Evolutionary conservation across 2,113 vertebrate species (phyloP).

Genomic region (Brachionichthys hirsutus): DNA sequence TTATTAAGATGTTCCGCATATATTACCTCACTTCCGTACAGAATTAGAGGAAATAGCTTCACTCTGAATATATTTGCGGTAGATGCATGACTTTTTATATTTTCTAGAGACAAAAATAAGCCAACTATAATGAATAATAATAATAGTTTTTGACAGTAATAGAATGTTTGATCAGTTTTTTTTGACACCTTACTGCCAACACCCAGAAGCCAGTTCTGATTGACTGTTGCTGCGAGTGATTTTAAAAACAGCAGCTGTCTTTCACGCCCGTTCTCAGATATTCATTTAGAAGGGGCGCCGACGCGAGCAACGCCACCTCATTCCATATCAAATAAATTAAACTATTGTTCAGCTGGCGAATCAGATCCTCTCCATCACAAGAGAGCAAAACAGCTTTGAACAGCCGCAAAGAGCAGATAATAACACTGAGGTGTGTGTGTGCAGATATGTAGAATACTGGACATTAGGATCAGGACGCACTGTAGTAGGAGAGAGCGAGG

Average conservation of each 20-base stretch:
- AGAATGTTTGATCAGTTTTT: conserved; percentile 31
- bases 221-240: conserved; percentile 27
- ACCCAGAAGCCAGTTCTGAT: conserved; percentile 33
- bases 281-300: conserved; percentile 41
- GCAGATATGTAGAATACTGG: conserved; percentile 45
- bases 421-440: conserved; percentile 32
- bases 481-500: conserved; percentile 7
- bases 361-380: conserved; percentile 57
- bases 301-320: conserved; percentile 19
- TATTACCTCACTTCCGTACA: conserved; percentile 7
- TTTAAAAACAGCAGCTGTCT: conserved; percentile 46
- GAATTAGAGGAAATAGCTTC: not conserved
- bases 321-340: conserved; percentile 4
- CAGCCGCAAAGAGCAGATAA: conserved; percentile 58
- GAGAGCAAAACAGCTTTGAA: conserved; percentile 68
- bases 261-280: conserved; percentile 35
- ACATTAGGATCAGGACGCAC: conserved; percentile 47
- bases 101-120: conserved; percentile 2
- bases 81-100: not conserved
- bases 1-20: conserved; percentile 23
- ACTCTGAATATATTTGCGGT: not conserved
- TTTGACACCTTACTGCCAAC: conserved; percentile 20
- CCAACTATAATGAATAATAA: conserved; percentile 3
- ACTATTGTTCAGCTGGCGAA: conserved; percentile 22
- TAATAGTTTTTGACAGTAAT: conserved; percentile 1